These are phyloP conservation scores for Nicator chloris DNA, from an alignment of 2,113 vertebrate species.

Conservation along the genomic window DNA sequence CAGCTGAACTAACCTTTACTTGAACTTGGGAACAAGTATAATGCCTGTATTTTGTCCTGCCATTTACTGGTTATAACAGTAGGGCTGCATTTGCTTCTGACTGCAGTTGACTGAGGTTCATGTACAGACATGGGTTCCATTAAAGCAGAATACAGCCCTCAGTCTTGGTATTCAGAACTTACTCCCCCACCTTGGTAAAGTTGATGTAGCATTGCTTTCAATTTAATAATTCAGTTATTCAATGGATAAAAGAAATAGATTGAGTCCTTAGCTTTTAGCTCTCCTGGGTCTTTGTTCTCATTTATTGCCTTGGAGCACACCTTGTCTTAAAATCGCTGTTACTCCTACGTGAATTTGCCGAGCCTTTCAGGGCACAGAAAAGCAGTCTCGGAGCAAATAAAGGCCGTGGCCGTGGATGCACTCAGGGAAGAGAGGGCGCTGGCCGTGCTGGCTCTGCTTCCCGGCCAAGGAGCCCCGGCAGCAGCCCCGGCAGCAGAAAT, in stretches of 20 bases:
- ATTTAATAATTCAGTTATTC: conserved; percentile 22
- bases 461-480: not conserved
- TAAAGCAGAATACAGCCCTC: not conserved
- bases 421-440: not conserved
- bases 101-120: not conserved
- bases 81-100: not conserved
- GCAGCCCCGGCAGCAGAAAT: not conserved
- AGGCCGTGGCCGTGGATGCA: not conserved
- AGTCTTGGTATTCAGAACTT: not conserved
- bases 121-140: not conserved
- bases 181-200: not conserved
- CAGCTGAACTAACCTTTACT: not conserved
- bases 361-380: not conserved
- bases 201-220: conserved; percentile 6
- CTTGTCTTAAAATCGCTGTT: conserved; percentile 16
- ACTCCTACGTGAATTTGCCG: not conserved
- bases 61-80: not conserved
- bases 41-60: not conserved
- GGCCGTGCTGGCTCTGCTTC: not conserved
- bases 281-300: conserved; percentile 40
- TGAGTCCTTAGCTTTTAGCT: not conserved
- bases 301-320: conserved; percentile 45
- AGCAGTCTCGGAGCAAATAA: not conserved
- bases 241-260: conserved; percentile 12
- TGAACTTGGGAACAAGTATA: not conserved